Percentiles rank a stretch among this genome's conserved stretches.
Evolutionary conservation across 2,113 vertebrate genomes (phyloP).

Genomic region (Elanoides forficatus): DNA sequence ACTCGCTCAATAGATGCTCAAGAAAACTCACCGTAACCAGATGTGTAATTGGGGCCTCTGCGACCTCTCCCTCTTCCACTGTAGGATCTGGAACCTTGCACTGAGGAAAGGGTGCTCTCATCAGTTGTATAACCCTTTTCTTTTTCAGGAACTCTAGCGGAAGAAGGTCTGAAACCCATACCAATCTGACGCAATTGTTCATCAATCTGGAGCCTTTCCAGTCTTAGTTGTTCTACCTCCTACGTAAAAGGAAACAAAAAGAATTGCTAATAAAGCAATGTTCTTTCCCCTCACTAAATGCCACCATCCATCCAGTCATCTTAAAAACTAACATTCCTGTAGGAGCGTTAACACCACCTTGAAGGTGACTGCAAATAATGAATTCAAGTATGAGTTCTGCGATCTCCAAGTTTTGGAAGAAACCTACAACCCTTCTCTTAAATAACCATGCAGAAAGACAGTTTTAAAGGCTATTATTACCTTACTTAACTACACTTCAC

Average conservation of each 20-base stretch:
- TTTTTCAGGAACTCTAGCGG: constrained; percentile 79
- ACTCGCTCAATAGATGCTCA: background rate
- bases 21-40: constrained; percentile 86
- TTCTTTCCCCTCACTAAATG: background rate
- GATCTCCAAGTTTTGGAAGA: background rate
- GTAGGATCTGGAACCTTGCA: constrained; percentile 90
- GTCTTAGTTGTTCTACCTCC: constrained; percentile 96
- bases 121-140: constrained; percentile 87
- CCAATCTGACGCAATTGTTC: constrained; percentile 95
- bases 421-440: background rate
- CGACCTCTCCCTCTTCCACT: constrained; percentile 90
- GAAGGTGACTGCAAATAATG: background rate
- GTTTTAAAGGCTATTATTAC: background rate
- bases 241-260: constrained; percentile 39
- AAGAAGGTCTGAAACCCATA: constrained; percentile 88
- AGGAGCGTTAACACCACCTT: background rate
- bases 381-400: background rate
- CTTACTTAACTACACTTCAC: background rate
- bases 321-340: background rate
- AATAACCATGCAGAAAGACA: background rate
- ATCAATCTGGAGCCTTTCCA: constrained; percentile 96
- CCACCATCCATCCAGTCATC: rapidly evolving
- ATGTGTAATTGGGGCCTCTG: constrained; percentile 88
- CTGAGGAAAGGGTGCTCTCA: constrained; percentile 80
- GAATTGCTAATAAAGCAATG: background rate